phyloP scores from a whole-genome alignment of 2,888 invertebrate species.

The Neria commutata region DNA sequence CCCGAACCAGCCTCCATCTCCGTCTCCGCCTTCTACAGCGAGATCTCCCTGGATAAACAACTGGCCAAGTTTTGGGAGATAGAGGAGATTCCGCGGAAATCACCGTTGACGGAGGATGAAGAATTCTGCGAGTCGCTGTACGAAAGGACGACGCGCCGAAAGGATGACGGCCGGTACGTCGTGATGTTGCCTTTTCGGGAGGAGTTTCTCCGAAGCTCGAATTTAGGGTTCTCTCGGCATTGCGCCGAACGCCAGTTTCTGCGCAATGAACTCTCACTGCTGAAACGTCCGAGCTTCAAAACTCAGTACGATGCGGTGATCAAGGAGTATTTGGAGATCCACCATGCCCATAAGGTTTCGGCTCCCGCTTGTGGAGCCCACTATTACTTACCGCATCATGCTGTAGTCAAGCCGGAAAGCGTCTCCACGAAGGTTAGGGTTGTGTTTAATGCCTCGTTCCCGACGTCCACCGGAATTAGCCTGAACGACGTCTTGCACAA shows the following conservation, averaged over 20 bases:
- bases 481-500: constrained; percentile 31
- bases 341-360: constrained; percentile 24
- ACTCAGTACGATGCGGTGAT: not conserved
- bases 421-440: not conserved
- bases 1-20: no score
- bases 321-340: constrained; percentile 2
- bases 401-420: not conserved
- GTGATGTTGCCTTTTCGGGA: not conserved
- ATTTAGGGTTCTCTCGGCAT: constrained; percentile 1
- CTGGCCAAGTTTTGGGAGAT: constrained; percentile 13
- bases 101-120: not conserved
- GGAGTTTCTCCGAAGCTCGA: not conserved
- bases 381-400: not conserved
- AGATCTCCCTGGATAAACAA: constrained; percentile 17
- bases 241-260: not conserved
- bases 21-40: not conserved
- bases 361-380: constrained; percentile 25
- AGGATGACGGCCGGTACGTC: no score
- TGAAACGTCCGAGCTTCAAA: not conserved
- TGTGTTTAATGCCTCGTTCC: not conserved
- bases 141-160: not conserved
- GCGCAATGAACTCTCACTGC: not conserved
- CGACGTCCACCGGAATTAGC: constrained; percentile 19
- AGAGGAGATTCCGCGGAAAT: no score
- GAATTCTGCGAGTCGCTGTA: not conserved